Evolutionary conservation across 2,888 invertebrate genomes (phyloP).

Genomic region (Anoplius nigerrimus): DNA sequence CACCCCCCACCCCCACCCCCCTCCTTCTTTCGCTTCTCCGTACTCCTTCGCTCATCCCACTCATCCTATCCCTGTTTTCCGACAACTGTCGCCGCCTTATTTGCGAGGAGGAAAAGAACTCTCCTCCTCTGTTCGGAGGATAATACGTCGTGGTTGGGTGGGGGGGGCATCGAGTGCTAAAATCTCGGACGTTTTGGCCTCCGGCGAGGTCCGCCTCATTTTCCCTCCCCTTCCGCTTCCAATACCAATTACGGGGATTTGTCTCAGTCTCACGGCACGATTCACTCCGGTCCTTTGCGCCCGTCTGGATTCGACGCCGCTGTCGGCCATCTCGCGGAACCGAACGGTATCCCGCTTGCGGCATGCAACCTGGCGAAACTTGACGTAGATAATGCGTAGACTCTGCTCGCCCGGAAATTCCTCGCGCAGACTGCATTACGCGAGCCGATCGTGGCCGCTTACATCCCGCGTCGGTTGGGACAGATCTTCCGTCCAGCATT

Average conservation of each 20-base stretch:
- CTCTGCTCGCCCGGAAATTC: not conserved
- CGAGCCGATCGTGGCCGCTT: too few species aligned
- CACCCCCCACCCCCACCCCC: conserved; percentile 18
- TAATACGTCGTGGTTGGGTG: too few species aligned
- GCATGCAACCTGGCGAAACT: not conserved
- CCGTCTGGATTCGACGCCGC: not conserved
- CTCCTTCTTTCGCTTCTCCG: conserved; percentile 22
- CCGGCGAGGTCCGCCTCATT: not conserved
- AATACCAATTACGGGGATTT: conserved; percentile 53
- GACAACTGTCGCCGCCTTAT: not conserved
- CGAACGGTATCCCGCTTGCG: too few species aligned
- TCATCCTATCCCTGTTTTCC: too few species aligned
- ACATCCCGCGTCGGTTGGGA: too few species aligned
- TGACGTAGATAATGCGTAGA: not conserved
- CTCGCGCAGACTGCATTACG: too few species aligned
- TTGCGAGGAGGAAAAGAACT: too few species aligned
- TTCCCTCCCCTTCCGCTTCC: conserved; percentile 15
- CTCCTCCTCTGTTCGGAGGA: too few species aligned
- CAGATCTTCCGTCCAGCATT: too few species aligned
- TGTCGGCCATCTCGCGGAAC: too few species aligned
- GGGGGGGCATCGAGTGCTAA: too few species aligned
- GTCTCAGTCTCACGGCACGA: conserved; percentile 33
- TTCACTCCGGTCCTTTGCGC: conserved; percentile 15
- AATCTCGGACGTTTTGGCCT: not conserved
- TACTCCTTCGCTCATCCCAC: not conserved